Evolutionary conservation across 2,797 vertebrate species (phyloP).

Genomic region (Acrocephalus scirpaceus): DNA sequence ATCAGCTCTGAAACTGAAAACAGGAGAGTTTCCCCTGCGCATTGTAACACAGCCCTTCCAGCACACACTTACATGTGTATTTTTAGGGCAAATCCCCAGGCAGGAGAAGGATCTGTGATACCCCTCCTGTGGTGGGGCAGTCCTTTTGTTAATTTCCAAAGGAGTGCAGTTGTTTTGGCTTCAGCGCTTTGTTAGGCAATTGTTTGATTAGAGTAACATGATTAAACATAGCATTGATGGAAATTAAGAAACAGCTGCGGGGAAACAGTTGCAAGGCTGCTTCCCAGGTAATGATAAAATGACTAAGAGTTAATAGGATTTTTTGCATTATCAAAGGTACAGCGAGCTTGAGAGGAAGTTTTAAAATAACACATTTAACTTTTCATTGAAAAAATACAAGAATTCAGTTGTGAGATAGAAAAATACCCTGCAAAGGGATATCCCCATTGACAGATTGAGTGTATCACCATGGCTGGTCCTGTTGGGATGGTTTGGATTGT

Average conservation of each 20-base stretch:
- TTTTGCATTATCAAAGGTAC: not conserved
- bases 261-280: not conserved
- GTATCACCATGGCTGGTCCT: not conserved
- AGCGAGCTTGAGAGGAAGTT: not conserved
- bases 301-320: not conserved
- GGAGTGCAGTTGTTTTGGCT: not conserved
- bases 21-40: not conserved
- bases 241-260: not conserved
- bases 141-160: not conserved
- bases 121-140: not conserved
- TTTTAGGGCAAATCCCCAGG: not conserved
- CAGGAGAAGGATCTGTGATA: not conserved
- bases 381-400: not conserved
- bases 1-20: not conserved
- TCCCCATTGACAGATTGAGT: not conserved
- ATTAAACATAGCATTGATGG: not conserved
- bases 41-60: not conserved
- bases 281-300: constrained; percentile 12
- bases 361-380: not conserved
- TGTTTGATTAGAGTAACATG: not conserved
- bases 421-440: not conserved
- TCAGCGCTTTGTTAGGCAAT: not conserved
- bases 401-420: not conserved
- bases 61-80: rapidly evolving
- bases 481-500: not conserved